phyloP scores from a whole-genome alignment of 2,888 invertebrate genomes.

The Argynnis bischoffii region DNA sequence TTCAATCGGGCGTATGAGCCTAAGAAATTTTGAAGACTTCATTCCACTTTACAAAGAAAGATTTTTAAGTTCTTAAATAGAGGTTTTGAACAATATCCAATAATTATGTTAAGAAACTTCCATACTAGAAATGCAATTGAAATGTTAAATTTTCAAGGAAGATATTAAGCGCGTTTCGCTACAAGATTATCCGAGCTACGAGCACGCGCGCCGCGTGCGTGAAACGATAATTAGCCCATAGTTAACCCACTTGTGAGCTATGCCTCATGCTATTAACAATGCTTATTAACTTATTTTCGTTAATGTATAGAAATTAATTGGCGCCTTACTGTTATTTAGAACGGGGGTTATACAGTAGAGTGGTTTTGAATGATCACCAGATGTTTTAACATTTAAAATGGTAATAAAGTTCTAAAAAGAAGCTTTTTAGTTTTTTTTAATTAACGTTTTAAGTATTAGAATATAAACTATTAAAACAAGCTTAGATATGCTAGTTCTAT shows the following conservation, averaged over 20 bases:
- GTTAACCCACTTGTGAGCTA: conserved; percentile 50
- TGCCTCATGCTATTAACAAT: conserved; percentile 38
- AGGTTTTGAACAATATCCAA: too few relatives aligned
- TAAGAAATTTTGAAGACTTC: too few relatives aligned
- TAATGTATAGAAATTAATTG: conserved; percentile 24
- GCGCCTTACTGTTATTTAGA: conserved; percentile 18
- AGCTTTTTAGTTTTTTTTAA: too few relatives aligned
- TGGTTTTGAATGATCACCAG: conserved; percentile 12
- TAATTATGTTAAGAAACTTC: not conserved
- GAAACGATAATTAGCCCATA: conserved; percentile 57
- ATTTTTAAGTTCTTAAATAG: too few relatives aligned
- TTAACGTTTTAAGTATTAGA: too few relatives aligned
- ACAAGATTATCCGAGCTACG: conserved; percentile 17
- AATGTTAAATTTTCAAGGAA: conserved; percentile 1
- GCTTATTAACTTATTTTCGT: conserved; percentile 29
- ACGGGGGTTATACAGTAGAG: conserved; percentile 18
- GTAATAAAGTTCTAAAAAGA: not conserved
- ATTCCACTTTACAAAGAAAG: too few relatives aligned
- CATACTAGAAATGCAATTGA: conserved; percentile 7
- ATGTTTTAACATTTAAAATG: not conserved
- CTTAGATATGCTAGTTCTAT: too few relatives aligned
- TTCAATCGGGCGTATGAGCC: too few relatives aligned
- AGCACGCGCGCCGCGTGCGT: conserved; percentile 43
- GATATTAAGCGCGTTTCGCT: conserved; percentile 23
- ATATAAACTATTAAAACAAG: too few relatives aligned